Base-by-base conservation (phyloP, 2,888 invertebrate genomes). In the Stenodera caucasica region DNA sequence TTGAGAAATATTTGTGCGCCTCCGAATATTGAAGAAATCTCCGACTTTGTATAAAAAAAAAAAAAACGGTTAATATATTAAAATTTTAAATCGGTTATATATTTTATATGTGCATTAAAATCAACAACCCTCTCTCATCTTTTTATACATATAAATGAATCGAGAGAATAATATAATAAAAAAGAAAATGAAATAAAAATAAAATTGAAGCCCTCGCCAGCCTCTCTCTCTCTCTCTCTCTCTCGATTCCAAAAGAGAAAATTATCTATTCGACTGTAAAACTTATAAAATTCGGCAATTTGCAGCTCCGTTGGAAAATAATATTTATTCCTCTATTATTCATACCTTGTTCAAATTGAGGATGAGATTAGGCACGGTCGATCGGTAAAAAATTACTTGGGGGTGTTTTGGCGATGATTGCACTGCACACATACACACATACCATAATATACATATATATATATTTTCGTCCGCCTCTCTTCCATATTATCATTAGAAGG, bases 331-430 rank as follows among this genome's bases (percentile, higher is more conserved):
- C 67, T 59, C 65, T 67, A 66, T 67, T 68, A 68, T 67, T 63
- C 62, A 53, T 64, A 67, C 70, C 71, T 71, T 73, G 72, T 76
- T 74, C 70, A 74, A 73, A 75, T 74, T 73, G 75, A 76, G 75
- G 75, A 77, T 71, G 73, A 75, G 76, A 77, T 77, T 78, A 77
- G 71, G 61, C 66, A 74, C 75, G 77, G 77, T 77, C 75, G 74
- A 77, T 77, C 74, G 78, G 73, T 69, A 70, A 67, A 69, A 72
- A 77, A 78, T 76, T 72, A 75, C 76, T 75, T 62, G 65, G 67
- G 74, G 77, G 70, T 69, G 70, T 66, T 66, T 63, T 63, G 29
- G 45, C 21, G 52, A 59, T 63, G 57, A 63, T 63, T 63, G 63
- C 35, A 52, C 49, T 58, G 53, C 11, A 53, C 55, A 61, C 21